Evolutionary conservation across 2,797 vertebrate genomes (phyloP).

Genomic region (Propithecus perrieri): DNA sequence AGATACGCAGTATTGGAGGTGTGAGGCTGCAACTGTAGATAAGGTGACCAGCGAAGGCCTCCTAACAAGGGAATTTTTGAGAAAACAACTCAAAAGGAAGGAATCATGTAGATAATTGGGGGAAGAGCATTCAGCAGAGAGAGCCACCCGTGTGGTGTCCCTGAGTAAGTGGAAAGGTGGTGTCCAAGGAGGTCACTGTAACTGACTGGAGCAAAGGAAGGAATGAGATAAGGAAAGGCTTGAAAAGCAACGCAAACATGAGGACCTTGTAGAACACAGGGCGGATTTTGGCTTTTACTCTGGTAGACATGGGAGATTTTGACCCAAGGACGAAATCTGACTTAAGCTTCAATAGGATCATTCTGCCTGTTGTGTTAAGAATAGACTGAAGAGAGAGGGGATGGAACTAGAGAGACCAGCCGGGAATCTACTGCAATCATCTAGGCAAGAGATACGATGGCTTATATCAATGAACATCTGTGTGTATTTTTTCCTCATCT

Average conservation of each 20-base stretch:
- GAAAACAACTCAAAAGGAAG: neutral
- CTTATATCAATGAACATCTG: neutral
- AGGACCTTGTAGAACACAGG: neutral
- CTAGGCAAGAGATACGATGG: neutral
- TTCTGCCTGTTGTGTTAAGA: neutral
- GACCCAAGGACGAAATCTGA: neutral
- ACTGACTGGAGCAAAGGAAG: neutral
- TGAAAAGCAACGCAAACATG: too few species aligned
- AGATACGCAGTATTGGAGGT: neutral
- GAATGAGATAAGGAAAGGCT: rapidly evolving
- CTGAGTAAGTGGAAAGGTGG: too few species aligned
- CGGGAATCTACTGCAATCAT: neutral
- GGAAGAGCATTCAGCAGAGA: neutral
- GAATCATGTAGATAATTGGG: neutral
- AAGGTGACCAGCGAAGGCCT: neutral
- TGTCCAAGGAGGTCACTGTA: too few species aligned
- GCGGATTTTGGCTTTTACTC: neutral
- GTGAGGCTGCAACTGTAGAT: neutral
- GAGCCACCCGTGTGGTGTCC: neutral
- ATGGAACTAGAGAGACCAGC: neutral
- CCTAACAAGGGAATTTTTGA: neutral
- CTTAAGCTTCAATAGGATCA: neutral
- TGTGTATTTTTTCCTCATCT: neutral
- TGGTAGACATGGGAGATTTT: neutral
- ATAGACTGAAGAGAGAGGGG: neutral